Conservation (phyloP, 2,113 vertebrate genomes). For the Bufo gargarizans region DNA sequence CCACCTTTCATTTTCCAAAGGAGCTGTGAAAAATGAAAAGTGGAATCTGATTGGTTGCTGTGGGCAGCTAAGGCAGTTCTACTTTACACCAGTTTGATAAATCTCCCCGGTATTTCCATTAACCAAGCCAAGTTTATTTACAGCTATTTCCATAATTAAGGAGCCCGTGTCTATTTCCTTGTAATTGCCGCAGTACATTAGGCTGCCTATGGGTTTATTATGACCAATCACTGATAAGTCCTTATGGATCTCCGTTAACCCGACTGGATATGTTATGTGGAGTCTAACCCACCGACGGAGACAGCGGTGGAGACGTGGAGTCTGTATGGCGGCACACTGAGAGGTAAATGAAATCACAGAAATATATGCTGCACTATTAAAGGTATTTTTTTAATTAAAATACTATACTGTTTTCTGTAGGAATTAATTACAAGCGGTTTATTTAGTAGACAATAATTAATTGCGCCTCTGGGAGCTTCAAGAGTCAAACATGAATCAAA, state of each 20-base stretch:
- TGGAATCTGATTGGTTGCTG: too few relatives aligned
- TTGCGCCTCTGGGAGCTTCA: conserved; percentile 94
- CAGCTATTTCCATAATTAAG: neutral
- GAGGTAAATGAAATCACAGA: conserved; percentile 55
- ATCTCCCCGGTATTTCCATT: neutral
- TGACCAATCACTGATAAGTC: neutral
- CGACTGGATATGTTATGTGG: conserved; percentile 12
- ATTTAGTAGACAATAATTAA: conserved; percentile 97
- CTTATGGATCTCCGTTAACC: conserved; percentile 24
- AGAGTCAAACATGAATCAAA: conserved; percentile 96
- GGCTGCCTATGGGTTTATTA: conserved; percentile 11
- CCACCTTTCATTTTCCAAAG: too few relatives aligned
- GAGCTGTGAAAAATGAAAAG: too few relatives aligned
- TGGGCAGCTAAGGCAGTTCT: too few relatives aligned
- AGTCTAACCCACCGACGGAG: neutral
- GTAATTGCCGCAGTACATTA: conserved; percentile 4
- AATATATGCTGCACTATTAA: conserved; percentile 59
- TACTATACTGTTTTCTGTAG: conserved; percentile 74
- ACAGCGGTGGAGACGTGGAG: neutral
- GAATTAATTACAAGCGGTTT: conserved; percentile 85
- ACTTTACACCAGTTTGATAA: too few relatives aligned
- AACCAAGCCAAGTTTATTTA: neutral
- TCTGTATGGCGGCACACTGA: too few relatives aligned
- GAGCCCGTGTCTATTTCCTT: neutral
- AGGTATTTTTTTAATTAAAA: conserved; percentile 69